These are phyloP conservation scores for Calephelis perditalis DNA, from an alignment of 2,888 invertebrate species.

Conservation along the genomic window DNA sequence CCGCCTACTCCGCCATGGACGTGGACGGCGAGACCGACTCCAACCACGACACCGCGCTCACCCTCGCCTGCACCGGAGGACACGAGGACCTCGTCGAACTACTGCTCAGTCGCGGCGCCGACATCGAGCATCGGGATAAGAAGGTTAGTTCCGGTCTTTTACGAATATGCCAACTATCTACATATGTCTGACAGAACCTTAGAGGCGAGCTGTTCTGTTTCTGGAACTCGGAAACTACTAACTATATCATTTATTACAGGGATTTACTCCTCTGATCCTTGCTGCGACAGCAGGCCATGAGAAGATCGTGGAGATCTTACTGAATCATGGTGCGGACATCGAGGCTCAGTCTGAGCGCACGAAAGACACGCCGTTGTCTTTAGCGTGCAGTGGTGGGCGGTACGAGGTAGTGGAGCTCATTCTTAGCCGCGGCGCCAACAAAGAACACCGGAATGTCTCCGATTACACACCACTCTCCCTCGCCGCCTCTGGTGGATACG, in stretches of 20 bases:
- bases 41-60: slow-evolving; percentile 98
- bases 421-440: slow-evolving; percentile 93
- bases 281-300: slow-evolving; percentile 95
- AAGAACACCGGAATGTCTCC: slow-evolving; percentile 98
- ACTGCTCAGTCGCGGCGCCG: slow-evolving; percentile 93
- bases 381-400: slow-evolving; percentile 98
- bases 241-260: slow-evolving; percentile 48
- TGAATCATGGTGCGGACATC: slow-evolving; percentile 97
- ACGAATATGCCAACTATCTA: no score
- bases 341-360: slow-evolving; percentile 99
- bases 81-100: slow-evolving; percentile 97
- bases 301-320: slow-evolving; percentile 91
- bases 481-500: slow-evolving; percentile 98
- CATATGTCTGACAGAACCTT: no score
- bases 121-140: slow-evolving; percentile 98
- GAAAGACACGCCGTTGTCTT: slow-evolving; percentile 97
- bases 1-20: slow-evolving; percentile 88
- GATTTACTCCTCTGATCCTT: slow-evolving; percentile 97
- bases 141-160: slow-evolving; percentile 69
- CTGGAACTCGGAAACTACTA: no score
- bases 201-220: no score
- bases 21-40: slow-evolving; percentile 99
- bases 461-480: slow-evolving; percentile 99
- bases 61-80: slow-evolving; percentile 97
- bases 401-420: slow-evolving; percentile 97